Conservation (phyloP, 1,140 invertebrate genomes). For the Drosophila dunni region DNA sequence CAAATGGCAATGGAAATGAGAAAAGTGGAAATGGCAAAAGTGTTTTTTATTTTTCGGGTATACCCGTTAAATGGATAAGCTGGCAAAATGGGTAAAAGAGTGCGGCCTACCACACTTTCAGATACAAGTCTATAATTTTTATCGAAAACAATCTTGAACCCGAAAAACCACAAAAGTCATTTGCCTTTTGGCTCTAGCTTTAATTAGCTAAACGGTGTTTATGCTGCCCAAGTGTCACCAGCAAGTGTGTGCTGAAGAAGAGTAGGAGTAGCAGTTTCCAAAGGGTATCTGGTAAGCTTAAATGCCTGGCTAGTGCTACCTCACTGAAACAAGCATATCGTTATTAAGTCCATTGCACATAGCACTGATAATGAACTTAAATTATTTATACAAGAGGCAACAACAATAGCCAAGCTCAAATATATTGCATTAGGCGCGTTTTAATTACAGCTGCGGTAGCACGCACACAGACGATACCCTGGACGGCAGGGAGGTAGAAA, state of each 20-base stretch:
- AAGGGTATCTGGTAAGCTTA: neutral
- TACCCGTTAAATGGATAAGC: constrained; percentile 32
- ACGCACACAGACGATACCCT: constrained; percentile 27
- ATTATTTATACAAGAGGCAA: constrained; percentile 49
- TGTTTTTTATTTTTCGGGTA: constrained; percentile 4
- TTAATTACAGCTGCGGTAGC: constrained; percentile 72
- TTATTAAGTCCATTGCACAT: constrained; percentile 33
- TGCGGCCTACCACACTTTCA: constrained; percentile 43
- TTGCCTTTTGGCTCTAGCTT: constrained; percentile 45
- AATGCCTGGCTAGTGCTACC: too few species aligned
- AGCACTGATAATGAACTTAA: constrained; percentile 42
- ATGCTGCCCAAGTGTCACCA: constrained; percentile 1
- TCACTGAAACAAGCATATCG: neutral
- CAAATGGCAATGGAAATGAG: constrained; percentile 58
- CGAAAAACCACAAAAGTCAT: constrained; percentile 42
- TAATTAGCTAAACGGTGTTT: constrained; percentile 56
- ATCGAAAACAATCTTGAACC: constrained; percentile 69
- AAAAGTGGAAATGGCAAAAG: constrained; percentile 49
- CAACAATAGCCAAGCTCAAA: constrained; percentile 37
- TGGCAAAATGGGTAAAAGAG: constrained; percentile 7
- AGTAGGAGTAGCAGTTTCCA: too few species aligned
- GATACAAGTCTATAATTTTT: constrained; percentile 75
- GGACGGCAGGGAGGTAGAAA: neutral
- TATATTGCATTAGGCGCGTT: constrained; percentile 67
- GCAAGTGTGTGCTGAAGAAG: neutral